Percentiles rank a stretch among this genome's conserved stretches.
These are phyloP conservation scores for Serrognathus titanus DNA, from an alignment of 2,888 invertebrate species.

Conservation along the genomic window DNA sequence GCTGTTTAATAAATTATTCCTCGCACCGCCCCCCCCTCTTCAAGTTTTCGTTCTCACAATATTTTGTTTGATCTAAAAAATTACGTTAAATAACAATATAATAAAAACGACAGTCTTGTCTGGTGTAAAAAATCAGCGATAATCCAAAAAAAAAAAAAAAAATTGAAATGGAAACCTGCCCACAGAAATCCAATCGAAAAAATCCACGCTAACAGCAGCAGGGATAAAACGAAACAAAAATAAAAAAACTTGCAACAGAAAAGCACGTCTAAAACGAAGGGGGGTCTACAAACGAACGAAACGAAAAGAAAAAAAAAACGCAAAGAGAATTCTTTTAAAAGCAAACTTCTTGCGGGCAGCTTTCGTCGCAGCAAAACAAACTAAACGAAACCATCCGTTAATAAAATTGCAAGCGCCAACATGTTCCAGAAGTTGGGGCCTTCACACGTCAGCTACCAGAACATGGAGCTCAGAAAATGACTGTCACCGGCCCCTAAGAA, in stretches of 20 bases:
- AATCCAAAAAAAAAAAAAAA: neutral
- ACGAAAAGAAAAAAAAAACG: neutral
- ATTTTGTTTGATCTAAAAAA: neutral
- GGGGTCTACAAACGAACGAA: neutral
- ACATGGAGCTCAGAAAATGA: constrained; percentile 40
- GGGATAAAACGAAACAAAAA: neutral
- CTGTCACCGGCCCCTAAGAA: constrained; percentile 45
- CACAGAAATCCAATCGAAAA: neutral
- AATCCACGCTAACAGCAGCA: neutral
- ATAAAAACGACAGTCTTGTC: neutral
- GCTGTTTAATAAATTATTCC: too few relatives aligned
- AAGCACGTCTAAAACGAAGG: neutral
- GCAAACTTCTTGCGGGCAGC: too few relatives aligned
- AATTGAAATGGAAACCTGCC: neutral
- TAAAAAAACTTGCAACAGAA: neutral
- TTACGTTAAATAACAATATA: neutral
- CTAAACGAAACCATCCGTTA: neutral
- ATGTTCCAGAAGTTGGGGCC: neutral
- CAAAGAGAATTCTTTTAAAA: too few relatives aligned
- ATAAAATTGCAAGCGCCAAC: neutral
- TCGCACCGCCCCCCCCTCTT: too few relatives aligned
- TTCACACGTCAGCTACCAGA: constrained; percentile 20
- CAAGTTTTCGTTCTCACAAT: neutral
- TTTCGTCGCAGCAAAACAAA: neutral
- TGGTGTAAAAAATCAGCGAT: neutral